A percentile compares a stretch with the other conserved stretches of the same genome.
phyloP scores from a whole-genome alignment of 1,140 invertebrate species.

The Euura lappo region DNA sequence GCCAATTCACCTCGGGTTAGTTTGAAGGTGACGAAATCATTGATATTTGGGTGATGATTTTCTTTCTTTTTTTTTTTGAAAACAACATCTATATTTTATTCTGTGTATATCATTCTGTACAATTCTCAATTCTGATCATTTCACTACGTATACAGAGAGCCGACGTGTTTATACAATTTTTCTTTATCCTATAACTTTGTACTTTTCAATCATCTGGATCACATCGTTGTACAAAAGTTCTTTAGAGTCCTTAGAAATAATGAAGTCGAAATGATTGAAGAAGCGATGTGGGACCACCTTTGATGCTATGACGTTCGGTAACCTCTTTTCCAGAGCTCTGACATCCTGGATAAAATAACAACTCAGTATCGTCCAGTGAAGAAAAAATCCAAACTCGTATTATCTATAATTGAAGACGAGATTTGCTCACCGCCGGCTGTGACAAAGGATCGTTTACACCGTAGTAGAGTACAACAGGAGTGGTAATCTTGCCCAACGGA shows the following conservation, averaged over 20 bases:
- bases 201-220: constrained; percentile 28
- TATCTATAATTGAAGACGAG: constrained; percentile 11
- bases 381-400: constrained; percentile 14
- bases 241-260: constrained; percentile 68
- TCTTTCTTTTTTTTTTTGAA: neutral
- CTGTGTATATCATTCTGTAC: too few relatives aligned
- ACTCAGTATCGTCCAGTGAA: neutral
- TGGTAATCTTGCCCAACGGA: constrained; percentile 66
- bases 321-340: constrained; percentile 55
- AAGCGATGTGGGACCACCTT: constrained; percentile 60
- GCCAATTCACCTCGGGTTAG: too few relatives aligned
- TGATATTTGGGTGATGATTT: neutral
- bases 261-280: constrained; percentile 77
- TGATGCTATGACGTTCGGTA: constrained; percentile 57
- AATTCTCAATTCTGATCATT: too few relatives aligned
- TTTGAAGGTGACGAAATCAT: neutral
- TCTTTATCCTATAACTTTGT: neutral
- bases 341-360: constrained; percentile 63
- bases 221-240: constrained; percentile 63
- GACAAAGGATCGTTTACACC: constrained; percentile 66
- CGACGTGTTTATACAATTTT: too few relatives aligned
- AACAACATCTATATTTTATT: neutral
- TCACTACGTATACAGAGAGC: too few relatives aligned
- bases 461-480: constrained; percentile 71
- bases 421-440: constrained; percentile 40